These are phyloP conservation scores for Temnothorax longispinosus DNA, from an alignment of 1,140 invertebrate species.

Conservation along the genomic window DNA sequence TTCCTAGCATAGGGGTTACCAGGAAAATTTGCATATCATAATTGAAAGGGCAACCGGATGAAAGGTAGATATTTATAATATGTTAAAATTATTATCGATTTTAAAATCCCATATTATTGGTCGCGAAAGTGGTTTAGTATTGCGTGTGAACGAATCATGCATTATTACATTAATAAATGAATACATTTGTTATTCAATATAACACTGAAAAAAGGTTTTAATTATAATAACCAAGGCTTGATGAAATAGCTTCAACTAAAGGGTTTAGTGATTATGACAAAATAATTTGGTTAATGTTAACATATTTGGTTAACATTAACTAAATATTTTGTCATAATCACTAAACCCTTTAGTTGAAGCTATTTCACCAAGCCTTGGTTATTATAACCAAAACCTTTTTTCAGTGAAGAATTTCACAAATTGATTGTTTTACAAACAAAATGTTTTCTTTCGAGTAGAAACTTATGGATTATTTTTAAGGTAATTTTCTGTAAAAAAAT, in stretches of 20 bases:
- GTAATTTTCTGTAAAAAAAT: not conserved
- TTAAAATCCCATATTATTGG: not conserved
- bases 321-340: too few relatives aligned
- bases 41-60: constrained; percentile 29
- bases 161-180: not conserved
- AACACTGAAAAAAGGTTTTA: too few relatives aligned
- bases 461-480: not conserved
- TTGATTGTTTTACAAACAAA: not conserved
- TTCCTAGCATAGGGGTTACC: not conserved
- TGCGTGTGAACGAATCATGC: not conserved
- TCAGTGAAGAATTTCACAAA: not conserved
- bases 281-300: too few relatives aligned
- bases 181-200: not conserved
- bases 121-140: not conserved
- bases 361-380: too few relatives aligned
- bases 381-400: too few relatives aligned
- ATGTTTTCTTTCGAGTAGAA: not conserved
- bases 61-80: constrained; percentile 38
- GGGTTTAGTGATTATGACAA: too few relatives aligned
- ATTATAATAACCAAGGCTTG: too few relatives aligned
- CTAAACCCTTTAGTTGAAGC: too few relatives aligned
- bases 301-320: too few relatives aligned
- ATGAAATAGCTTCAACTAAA: too few relatives aligned
- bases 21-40: constrained; percentile 48
- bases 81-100: constrained; percentile 31